phyloP scores from a whole-genome alignment of 1,140 invertebrate species.

The Asbolus verrucosus region DNA sequence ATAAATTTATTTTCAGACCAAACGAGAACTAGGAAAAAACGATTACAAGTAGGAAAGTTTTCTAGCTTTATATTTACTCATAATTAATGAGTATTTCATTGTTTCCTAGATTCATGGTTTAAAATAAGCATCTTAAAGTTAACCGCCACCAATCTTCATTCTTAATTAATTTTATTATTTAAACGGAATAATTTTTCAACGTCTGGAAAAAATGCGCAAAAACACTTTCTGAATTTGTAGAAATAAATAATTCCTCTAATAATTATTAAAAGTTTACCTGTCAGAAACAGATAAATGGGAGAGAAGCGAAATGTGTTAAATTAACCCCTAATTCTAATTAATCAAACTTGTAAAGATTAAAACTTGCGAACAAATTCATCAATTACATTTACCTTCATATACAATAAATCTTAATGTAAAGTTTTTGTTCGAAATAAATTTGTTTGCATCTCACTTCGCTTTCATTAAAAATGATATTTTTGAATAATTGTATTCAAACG shows the following conservation, averaged over 20 bases:
- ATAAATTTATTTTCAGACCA: conserved; percentile 38
- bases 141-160: not conserved
- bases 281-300: conserved; percentile 36
- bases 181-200: not conserved
- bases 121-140: not conserved
- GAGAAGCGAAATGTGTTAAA: conserved; percentile 29
- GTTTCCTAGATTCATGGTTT: not conserved
- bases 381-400: conserved; percentile 33
- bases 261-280: conserved; percentile 10
- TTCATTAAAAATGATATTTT: conserved; percentile 35
- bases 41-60: conserved; percentile 3
- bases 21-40: conserved; percentile 5
- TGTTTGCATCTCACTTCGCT: not conserved
- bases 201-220: not conserved
- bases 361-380: conserved; percentile 40
- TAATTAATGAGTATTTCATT: conserved; percentile 12
- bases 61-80: conserved; percentile 10
- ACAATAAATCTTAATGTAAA: conserved; percentile 33
- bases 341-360: conserved; percentile 40
- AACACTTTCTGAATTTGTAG: not conserved
- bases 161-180: not conserved
- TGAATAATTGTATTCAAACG: conserved; percentile 9
- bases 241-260: conserved; percentile 21
- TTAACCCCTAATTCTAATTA: conserved; percentile 43
- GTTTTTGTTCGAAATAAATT: conserved; percentile 24